Evolutionary conservation across 2,797 vertebrate species (phyloP).

Genomic region (Falco concolor): DNA sequence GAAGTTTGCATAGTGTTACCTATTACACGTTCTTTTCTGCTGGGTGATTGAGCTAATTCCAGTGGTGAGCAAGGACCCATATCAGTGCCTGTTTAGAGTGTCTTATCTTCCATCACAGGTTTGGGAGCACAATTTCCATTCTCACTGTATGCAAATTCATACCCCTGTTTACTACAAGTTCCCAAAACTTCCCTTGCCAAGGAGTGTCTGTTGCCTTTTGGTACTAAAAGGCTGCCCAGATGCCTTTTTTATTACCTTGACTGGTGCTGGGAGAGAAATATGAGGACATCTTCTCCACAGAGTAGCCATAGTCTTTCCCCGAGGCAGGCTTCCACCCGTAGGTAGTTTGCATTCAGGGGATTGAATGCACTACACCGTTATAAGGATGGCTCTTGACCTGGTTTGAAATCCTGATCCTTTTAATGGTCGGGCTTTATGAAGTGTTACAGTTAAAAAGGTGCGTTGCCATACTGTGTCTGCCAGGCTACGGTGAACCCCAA

Average conservation of each 20-base stretch:
- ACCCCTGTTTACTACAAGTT: neutral
- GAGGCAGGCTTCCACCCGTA: neutral
- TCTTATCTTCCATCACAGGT: neutral
- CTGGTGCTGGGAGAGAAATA: neutral
- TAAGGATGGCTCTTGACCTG: neutral
- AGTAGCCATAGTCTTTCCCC: neutral
- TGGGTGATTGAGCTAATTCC: neutral
- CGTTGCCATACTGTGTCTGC: fast-evolving
- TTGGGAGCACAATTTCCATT: neutral
- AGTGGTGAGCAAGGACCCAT: neutral
- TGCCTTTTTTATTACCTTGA: neutral
- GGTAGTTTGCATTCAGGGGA: neutral
- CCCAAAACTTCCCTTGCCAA: neutral
- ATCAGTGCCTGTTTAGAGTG: neutral
- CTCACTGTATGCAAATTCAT: neutral
- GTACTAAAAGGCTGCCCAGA: neutral
- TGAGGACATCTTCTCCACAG: neutral
- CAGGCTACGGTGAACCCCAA: neutral
- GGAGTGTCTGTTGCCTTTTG: neutral
- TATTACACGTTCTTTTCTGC: neutral
- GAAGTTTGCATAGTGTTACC: neutral
- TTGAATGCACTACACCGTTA: neutral
- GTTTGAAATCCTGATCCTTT: neutral
- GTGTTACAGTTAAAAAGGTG: neutral
- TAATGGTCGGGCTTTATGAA: neutral